These are phyloP conservation scores for Rhinoptilus africanus DNA, from an alignment of 2,113 vertebrate species.

Conservation along the genomic window DNA sequence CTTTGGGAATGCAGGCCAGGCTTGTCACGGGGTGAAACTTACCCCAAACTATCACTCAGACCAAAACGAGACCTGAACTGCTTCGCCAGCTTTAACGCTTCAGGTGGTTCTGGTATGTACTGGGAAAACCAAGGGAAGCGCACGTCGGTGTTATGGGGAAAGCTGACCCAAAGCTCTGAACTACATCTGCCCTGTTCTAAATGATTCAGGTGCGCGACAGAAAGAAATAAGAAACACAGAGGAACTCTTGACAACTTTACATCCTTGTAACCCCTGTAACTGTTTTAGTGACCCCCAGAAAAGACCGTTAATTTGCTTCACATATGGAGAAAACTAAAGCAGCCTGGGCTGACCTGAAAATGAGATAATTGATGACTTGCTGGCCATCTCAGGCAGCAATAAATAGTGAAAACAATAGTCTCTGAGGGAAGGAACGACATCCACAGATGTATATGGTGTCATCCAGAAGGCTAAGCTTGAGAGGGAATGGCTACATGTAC, in stretches of 20 bases:
- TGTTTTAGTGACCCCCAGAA: background rate
- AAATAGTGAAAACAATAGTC: background rate
- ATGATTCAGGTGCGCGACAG: background rate
- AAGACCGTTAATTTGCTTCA: background rate
- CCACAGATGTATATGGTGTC: background rate
- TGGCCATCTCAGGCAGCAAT: background rate
- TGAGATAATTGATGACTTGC: background rate
- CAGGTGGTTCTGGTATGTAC: background rate
- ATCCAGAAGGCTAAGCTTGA: background rate
- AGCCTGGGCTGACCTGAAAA: background rate
- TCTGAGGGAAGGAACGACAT: background rate
- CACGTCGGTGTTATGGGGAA: background rate
- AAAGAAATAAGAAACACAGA: background rate
- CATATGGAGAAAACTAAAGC: background rate
- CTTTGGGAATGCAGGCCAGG: background rate
- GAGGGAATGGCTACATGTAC: background rate
- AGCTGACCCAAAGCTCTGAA: background rate
- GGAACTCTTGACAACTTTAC: background rate
- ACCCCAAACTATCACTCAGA: background rate
- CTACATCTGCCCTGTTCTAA: background rate
- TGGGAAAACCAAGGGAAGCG: background rate
- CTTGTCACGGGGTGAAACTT: background rate
- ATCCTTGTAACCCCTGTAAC: background rate
- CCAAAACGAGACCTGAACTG: background rate
- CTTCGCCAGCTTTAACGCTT: background rate